These are phyloP conservation scores for Halcyon senegalensis DNA, from an alignment of 2,113 vertebrate species.

Conservation along the genomic window DNA sequence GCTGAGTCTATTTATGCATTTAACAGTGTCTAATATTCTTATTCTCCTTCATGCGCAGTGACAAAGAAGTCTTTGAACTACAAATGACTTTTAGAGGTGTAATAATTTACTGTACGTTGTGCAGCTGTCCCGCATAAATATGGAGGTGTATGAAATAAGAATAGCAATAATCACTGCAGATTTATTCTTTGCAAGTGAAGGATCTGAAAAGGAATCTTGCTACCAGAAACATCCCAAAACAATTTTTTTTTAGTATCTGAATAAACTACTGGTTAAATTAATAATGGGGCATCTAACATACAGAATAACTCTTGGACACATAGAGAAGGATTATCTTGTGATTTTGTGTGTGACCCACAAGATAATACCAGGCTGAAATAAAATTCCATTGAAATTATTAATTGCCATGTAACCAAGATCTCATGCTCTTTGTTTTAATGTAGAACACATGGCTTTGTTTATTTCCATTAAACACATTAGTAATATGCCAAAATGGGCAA, in stretches of 20 bases:
- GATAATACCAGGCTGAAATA: slow-evolving; percentile 40
- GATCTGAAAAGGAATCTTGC: neutral
- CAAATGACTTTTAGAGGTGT: neutral
- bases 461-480: slow-evolving; percentile 44
- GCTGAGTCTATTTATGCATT: slow-evolving; percentile 44
- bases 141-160: neutral
- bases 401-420: neutral
- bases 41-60: neutral
- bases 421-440: slow-evolving; percentile 30
- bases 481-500: slow-evolving; percentile 15
- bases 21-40: neutral
- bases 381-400: slow-evolving; percentile 44
- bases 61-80: slow-evolving; percentile 1
- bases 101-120: neutral
- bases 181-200: neutral
- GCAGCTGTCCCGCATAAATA: neutral
- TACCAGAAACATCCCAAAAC: slow-evolving; percentile 4
- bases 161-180: neutral
- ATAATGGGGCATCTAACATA: neutral
- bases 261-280: slow-evolving; percentile 22
- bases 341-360: slow-evolving; percentile 2
- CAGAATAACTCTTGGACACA: neutral
- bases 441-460: slow-evolving; percentile 53
- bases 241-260: neutral
- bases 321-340: neutral